Evolutionary conservation across 2,113 vertebrate species (phyloP).

Genomic region (Cromileptes altivelis): DNA sequence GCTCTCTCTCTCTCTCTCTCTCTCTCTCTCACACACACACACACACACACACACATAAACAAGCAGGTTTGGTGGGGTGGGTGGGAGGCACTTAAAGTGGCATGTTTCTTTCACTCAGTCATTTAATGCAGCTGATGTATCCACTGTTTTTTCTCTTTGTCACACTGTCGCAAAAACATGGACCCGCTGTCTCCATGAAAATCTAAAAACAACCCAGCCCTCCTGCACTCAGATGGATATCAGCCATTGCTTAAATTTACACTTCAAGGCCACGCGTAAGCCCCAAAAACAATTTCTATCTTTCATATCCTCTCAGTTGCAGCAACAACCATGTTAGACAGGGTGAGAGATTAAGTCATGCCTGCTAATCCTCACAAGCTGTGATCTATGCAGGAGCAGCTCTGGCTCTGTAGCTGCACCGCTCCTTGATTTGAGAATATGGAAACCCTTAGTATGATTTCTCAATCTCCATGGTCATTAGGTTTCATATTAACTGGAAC

Average conservation of each 20-base stretch:
- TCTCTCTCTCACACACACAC: background rate
- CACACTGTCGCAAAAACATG: slow-evolving; percentile 10
- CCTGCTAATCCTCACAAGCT: slow-evolving; percentile 81
- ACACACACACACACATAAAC: background rate
- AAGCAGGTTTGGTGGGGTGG: slow-evolving; percentile 40
- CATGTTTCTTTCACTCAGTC: slow-evolving; percentile 27
- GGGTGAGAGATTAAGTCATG: slow-evolving; percentile 81
- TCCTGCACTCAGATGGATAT: background rate
- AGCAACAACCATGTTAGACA: slow-evolving; percentile 66
- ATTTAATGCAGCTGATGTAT: slow-evolving; percentile 26
- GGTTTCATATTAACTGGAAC: slow-evolving; percentile 70
- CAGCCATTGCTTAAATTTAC: slow-evolving; percentile 11
- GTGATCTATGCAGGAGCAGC: slow-evolving; percentile 75
- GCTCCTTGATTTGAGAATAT: slow-evolving; percentile 57
- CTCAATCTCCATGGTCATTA: slow-evolving; percentile 54
- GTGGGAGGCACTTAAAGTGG: slow-evolving; percentile 21
- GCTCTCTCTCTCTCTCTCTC: no score
- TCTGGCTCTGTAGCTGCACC: slow-evolving; percentile 53
- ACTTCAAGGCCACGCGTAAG: slow-evolving; percentile 16
- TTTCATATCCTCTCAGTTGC: slow-evolving; percentile 67
- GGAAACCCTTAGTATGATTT: slow-evolving; percentile 44
- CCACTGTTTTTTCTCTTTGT: background rate
- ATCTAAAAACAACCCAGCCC: slow-evolving; percentile 2
- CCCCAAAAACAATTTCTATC: slow-evolving; percentile 42
- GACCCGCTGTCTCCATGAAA: background rate